phyloP scores from a whole-genome alignment of 2,113 vertebrate genomes.

The Anseranas semipalmata region DNA sequence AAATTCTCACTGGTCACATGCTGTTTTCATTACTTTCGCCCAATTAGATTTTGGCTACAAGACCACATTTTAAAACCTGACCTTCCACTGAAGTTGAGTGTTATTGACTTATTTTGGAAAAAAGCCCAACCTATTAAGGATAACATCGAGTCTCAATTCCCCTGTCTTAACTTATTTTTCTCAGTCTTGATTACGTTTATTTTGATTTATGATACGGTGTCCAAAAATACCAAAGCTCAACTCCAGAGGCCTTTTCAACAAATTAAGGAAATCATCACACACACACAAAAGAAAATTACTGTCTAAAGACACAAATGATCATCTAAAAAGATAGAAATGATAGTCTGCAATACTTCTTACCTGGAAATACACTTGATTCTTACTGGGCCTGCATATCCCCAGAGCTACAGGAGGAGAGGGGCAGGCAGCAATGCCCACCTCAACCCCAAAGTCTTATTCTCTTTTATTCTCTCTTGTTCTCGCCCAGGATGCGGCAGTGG shows the following conservation, averaged over 20 bases:
- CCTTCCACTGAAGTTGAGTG: background rate
- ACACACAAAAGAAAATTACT: background rate
- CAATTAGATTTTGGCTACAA: background rate
- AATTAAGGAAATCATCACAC: background rate
- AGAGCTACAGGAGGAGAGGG: background rate
- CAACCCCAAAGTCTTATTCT: background rate
- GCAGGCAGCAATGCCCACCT: background rate
- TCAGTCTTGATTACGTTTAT: background rate
- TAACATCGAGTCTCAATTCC: background rate
- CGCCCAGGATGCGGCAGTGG: background rate
- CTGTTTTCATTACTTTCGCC: constrained; percentile 23
- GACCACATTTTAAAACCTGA: constrained; percentile 23
- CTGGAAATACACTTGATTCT: background rate
- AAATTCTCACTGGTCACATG: background rate
- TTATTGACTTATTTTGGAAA: constrained; percentile 9
- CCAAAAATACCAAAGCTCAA: background rate
- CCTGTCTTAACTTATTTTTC: background rate
- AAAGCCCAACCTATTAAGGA: background rate
- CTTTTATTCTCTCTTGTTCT: background rate
- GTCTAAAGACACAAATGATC: background rate
- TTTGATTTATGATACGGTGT: background rate
- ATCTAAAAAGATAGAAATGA: background rate
- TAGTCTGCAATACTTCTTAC: background rate
- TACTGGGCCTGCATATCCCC: background rate
- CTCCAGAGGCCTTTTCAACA: background rate